Evolutionary conservation across 2,113 vertebrate genomes (phyloP).

Genomic region (Clarias magur): DNA sequence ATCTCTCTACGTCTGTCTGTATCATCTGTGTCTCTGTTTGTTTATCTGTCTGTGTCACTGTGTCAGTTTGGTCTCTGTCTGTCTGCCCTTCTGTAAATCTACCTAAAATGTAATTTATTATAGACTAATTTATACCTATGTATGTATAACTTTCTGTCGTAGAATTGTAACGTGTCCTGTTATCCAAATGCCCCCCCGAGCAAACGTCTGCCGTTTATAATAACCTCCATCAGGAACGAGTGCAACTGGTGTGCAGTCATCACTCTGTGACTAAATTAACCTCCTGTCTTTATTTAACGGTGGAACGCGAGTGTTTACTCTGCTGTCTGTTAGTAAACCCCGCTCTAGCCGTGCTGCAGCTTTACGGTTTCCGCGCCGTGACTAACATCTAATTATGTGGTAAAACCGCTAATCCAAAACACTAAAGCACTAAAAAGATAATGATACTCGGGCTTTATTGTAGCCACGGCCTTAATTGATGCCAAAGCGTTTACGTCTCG

Average conservation of each 20-base stretch:
- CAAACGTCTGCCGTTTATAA: background rate
- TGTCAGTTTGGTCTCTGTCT: background rate
- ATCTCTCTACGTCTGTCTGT: background rate
- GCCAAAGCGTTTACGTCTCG: background rate
- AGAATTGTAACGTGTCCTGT: background rate
- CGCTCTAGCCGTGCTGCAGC: background rate
- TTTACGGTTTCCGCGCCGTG: conserved; percentile 1
- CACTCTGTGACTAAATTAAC: background rate
- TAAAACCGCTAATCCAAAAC: conserved; percentile 19
- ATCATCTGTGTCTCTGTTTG: background rate
- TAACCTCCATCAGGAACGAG: background rate
- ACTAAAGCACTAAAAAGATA: conserved; percentile 29
- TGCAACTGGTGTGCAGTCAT: background rate
- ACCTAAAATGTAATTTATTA: background rate
- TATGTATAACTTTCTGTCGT: background rate
- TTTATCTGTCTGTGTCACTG: background rate
- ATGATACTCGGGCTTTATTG: conserved; percentile 11
- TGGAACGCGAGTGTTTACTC: background rate
- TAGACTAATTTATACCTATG: background rate
- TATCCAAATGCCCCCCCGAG: background rate
- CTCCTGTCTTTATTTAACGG: conserved; percentile 20
- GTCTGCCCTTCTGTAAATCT: background rate
- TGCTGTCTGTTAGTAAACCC: conserved; percentile 3
- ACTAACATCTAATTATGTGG: conserved; percentile 31
- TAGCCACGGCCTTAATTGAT: background rate